These are phyloP conservation scores for Antedon mediterranea DNA, from an alignment of 53 echinoderm and acorn worm species.

Conservation along the genomic window DNA sequence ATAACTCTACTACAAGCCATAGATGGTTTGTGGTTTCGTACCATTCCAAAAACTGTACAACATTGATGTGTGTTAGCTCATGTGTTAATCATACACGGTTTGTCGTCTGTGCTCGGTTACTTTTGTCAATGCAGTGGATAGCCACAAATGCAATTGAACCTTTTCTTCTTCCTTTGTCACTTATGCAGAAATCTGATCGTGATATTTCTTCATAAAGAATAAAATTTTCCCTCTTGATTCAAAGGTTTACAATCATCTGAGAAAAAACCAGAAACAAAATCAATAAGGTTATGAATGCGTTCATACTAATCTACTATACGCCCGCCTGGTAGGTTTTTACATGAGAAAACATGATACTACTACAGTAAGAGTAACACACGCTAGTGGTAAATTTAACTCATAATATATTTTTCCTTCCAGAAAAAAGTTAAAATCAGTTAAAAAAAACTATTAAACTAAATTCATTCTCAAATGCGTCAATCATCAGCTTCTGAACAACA, in stretches of 20 bases:
- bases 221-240: slow-evolving; percentile 74
- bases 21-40: slow-evolving; percentile 97
- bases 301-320: no score
- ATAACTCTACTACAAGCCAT: slow-evolving; percentile 95
- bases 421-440: no score
- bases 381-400: no score
- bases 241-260: background rate
- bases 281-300: no score
- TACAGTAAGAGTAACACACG: no score
- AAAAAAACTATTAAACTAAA: no score
- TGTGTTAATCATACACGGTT: slow-evolving; percentile 83
- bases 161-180: slow-evolving; percentile 89
- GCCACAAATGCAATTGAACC: slow-evolving; percentile 91
- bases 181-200: slow-evolving; percentile 42
- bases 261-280: no score
- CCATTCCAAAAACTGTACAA: slow-evolving; percentile 90
- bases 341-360: no score
- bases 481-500: no score
- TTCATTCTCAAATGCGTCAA: no score
- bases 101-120: slow-evolving; percentile 58
- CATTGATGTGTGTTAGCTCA: slow-evolving; percentile 60
- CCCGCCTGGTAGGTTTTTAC: no score
- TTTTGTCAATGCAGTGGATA: slow-evolving; percentile 86
- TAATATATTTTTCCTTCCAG: no score
- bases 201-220: slow-evolving; percentile 89